Conservation (phyloP, 2,113 vertebrate species). For the Anoura caudifer region DNA sequence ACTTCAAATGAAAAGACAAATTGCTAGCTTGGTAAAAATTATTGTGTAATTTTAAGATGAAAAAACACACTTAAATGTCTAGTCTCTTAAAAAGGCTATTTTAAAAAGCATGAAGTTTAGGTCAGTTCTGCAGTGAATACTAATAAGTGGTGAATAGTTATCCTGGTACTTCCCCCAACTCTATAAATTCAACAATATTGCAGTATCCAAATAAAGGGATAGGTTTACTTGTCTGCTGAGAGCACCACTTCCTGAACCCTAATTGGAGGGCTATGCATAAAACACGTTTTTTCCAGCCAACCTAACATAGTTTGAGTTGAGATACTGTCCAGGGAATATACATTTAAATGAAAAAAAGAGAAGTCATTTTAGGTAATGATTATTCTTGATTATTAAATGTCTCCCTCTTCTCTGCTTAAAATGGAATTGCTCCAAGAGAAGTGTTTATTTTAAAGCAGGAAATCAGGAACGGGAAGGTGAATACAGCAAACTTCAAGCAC, state of each 20-base stretch:
- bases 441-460: not conserved
- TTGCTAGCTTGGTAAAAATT: not conserved
- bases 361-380: not conserved
- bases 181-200: not conserved
- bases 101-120: slow-evolving; percentile 27
- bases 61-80: slow-evolving; percentile 14
- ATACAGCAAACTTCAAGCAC: not conserved
- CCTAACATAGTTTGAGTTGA: not conserved
- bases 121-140: slow-evolving; percentile 14
- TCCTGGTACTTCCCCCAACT: not conserved
- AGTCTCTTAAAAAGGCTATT: slow-evolving; percentile 13
- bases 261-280: not conserved
- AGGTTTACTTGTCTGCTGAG: not conserved
- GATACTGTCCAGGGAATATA: not conserved
- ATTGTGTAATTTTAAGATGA: slow-evolving; percentile 12
- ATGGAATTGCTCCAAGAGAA: not conserved
- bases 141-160: not conserved
- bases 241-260: not conserved
- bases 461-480: not conserved
- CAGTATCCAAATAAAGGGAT: not conserved
- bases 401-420: not conserved
- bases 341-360: not conserved
- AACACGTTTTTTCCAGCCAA: slow-evolving; percentile 12
- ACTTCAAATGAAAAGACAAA: slow-evolving; percentile 27
- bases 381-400: slow-evolving; percentile 32